Evolutionary conservation across 2,888 invertebrate species (phyloP).

Genomic region (Phaonia tiefii): DNA sequence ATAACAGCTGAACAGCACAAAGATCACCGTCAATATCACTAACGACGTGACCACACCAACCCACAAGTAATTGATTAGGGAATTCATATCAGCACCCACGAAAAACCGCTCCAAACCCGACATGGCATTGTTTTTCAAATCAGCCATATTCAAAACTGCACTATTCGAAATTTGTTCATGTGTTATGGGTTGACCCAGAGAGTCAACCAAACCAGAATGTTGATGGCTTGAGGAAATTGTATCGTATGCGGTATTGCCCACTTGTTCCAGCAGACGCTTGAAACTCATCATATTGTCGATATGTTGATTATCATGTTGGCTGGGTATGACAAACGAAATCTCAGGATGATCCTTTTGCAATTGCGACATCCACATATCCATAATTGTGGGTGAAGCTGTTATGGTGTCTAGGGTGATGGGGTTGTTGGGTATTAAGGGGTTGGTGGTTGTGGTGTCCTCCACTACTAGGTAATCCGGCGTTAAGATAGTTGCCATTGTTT

Average conservation of each 20-base stretch:
- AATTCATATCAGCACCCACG: slow-evolving; percentile 78
- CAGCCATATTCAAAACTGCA: slow-evolving; percentile 78
- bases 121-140: slow-evolving; percentile 64
- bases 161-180: slow-evolving; percentile 78
- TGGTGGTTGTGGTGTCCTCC: slow-evolving; percentile 54
- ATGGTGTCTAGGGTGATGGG: slow-evolving; percentile 54
- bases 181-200: slow-evolving; percentile 74
- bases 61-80: slow-evolving; percentile 79
- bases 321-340: slow-evolving; percentile 80
- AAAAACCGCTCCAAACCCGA: slow-evolving; percentile 73
- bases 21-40: slow-evolving; percentile 77
- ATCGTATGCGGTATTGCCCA: slow-evolving; percentile 72
- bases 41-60: slow-evolving; percentile 79
- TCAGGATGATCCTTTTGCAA: slow-evolving; percentile 76
- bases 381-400: slow-evolving; percentile 71
- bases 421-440: slow-evolving; percentile 46
- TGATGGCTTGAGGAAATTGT: slow-evolving; percentile 54
- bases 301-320: slow-evolving; percentile 78
- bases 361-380: slow-evolving; percentile 70
- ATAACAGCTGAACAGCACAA: slow-evolving; percentile 79
- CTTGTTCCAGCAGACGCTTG: slow-evolving; percentile 76
- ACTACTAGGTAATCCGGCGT: slow-evolving; percentile 43
- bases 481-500: slow-evolving; percentile 17
- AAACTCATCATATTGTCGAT: slow-evolving; percentile 79
- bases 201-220: slow-evolving; percentile 53